Evolutionary conservation across 2,888 invertebrate species (phyloP).

Genomic region (Drosophila cognata): DNA sequence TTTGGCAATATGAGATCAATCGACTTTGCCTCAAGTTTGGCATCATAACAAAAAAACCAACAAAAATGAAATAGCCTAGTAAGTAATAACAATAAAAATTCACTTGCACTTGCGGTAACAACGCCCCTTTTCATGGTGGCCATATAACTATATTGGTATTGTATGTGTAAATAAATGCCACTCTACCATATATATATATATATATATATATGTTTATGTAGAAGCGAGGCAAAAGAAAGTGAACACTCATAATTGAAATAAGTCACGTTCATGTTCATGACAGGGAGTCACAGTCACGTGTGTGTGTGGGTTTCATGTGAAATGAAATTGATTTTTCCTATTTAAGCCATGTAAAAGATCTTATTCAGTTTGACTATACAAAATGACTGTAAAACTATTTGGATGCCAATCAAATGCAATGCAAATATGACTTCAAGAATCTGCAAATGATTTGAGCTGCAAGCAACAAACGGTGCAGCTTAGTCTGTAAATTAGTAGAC

Average conservation of each 20-base stretch:
- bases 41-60: conserved; percentile 4
- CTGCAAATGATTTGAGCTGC: background rate
- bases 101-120: conserved; percentile 36
- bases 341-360: conserved; percentile 2
- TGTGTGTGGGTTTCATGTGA: conserved; percentile 26
- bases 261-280: conserved; percentile 72
- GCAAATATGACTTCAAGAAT: background rate
- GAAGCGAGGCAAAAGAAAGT: conserved; percentile 63
- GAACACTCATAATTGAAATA: conserved; percentile 49
- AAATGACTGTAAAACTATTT: background rate
- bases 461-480: background rate
- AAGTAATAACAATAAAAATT: conserved; percentile 39
- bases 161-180: conserved; percentile 1
- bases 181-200: conserved; percentile 1
- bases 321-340: conserved; percentile 21
- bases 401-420: conserved; percentile 2
- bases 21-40: conserved; percentile 25
- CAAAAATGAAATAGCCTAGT: conserved; percentile 19
- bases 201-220: conserved; percentile 15
- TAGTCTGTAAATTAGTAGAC: background rate
- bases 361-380: background rate
- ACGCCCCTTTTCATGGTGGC: conserved; percentile 20
- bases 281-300: conserved; percentile 21
- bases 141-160: conserved; percentile 1
- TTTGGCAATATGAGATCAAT: conserved; percentile 53